These are phyloP conservation scores for Drosophila sulfurigaster DNA, from an alignment of 1,140 invertebrate genomes.

Conservation along the genomic window DNA sequence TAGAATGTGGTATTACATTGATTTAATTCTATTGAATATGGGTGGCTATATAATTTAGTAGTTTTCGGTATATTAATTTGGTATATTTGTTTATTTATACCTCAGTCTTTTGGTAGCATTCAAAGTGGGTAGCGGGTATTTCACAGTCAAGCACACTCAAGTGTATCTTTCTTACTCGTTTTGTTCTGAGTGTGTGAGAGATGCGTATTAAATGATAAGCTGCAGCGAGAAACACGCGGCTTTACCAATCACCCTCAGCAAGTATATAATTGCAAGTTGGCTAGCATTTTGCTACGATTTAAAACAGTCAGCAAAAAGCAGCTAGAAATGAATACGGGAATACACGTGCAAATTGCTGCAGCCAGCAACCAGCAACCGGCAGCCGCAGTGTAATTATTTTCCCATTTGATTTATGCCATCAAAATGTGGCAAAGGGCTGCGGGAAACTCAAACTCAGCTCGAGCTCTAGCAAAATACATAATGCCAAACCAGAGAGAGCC, in stretches of 20 bases:
- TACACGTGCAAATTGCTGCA: constrained; percentile 71
- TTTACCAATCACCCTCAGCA: constrained; percentile 40
- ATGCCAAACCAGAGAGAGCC: constrained; percentile 33
- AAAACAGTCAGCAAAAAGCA: constrained; percentile 54
- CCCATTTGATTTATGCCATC: constrained; percentile 78
- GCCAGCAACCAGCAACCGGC: constrained; percentile 41
- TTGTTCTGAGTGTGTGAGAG: constrained; percentile 53
- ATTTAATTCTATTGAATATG: no score
- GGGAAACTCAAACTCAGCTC: no score
- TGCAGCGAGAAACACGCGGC: constrained; percentile 42
- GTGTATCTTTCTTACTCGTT: no score
- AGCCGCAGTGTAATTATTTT: constrained; percentile 69
- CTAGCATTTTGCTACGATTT: constrained; percentile 73
- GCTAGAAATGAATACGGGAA: constrained; percentile 59
- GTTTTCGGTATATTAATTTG: background rate
- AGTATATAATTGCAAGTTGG: constrained; percentile 68
- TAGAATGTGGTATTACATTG: no score
- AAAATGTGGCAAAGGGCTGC: constrained; percentile 33
- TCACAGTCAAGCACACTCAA: no score
- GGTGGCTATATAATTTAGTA: background rate
- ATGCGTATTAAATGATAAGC: constrained; percentile 79
- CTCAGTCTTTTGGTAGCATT: no score
- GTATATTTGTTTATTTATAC: constrained; percentile 9
- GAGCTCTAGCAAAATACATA: constrained; percentile 22
- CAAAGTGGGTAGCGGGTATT: no score